Conservation (phyloP, 2,113 vertebrate genomes). For the Brachyhypopomus occidentalis region DNA sequence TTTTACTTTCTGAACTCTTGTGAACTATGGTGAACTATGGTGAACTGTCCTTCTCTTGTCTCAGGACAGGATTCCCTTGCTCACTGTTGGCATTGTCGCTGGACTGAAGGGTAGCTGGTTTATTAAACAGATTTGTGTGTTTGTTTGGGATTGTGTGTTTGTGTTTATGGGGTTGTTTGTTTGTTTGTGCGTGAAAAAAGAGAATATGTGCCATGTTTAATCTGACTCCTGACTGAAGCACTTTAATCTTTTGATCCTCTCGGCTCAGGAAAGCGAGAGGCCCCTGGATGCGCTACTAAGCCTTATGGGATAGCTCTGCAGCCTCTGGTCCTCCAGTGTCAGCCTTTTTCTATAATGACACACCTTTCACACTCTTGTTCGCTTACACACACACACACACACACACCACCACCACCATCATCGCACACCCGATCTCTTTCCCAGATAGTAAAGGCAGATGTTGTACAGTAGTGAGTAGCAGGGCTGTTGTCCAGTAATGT, state of each 20-base stretch:
- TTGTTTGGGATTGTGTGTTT: slow-evolving; percentile 32
- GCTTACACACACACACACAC: not conserved
- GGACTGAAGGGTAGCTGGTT: no score
- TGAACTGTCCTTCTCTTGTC: no score
- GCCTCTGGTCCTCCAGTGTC: slow-evolving; percentile 42
- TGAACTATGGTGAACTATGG: no score
- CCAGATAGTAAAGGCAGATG: not conserved
- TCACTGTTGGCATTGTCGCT: no score
- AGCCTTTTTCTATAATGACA: slow-evolving; percentile 39
- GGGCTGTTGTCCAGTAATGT: slow-evolving; percentile 60
- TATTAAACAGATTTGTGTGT: not conserved
- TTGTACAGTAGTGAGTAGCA: slow-evolving; percentile 25
- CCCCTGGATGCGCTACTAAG: slow-evolving; percentile 43
- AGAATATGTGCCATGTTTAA: slow-evolving; percentile 68
- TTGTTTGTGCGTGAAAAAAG: slow-evolving; percentile 37
- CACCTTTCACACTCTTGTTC: not conserved
- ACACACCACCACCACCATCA: not conserved
- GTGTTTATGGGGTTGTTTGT: slow-evolving; percentile 17
- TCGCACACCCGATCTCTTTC: not conserved
- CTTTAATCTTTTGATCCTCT: slow-evolving; percentile 72
- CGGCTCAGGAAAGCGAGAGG: slow-evolving; percentile 64
- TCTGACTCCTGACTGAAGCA: slow-evolving; percentile 57
- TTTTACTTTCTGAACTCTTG: no score
- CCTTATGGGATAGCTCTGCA: slow-evolving; percentile 45
- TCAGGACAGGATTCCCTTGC: no score